Conservation (phyloP, 2,797 vertebrate genomes). For the Oophaga sylvatica region DNA sequence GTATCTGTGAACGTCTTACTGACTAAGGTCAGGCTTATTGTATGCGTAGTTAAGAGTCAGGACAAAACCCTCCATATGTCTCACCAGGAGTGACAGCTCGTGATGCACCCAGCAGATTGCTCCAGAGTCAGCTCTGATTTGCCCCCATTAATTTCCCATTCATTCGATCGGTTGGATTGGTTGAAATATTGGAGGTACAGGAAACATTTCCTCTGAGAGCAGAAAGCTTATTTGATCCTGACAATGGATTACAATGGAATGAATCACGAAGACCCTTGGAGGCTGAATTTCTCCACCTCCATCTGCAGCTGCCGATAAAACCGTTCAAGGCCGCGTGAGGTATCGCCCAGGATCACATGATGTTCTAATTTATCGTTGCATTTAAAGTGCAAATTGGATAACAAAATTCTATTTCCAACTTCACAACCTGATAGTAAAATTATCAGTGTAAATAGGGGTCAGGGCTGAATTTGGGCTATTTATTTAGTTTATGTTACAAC, state of each 20-base stretch:
- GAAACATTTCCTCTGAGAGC: conserved; percentile 15
- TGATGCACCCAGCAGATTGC: not conserved
- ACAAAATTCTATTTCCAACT: conserved; percentile 27
- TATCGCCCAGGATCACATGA: not conserved
- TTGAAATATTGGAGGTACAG: conserved; percentile 18
- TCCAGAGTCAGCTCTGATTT: not conserved
- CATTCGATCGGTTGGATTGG: conserved; percentile 36
- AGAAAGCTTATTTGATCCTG: conserved; percentile 13
- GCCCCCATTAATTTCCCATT: conserved; percentile 23
- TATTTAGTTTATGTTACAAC: conserved; percentile 23
- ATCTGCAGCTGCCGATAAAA: conserved; percentile 53
- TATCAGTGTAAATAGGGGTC: conserved; percentile 46
- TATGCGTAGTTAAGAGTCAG: conserved; percentile 17
- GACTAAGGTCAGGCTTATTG: not conserved
- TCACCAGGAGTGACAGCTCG: not conserved
- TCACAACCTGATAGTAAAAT: conserved; percentile 21
- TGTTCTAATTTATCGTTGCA: conserved; percentile 37
- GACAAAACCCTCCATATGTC: not conserved
- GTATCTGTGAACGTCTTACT: not conserved
- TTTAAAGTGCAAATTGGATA: conserved; percentile 43
- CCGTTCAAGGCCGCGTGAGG: not conserved
- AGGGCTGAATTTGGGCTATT: conserved; percentile 12
- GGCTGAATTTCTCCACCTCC: conserved; percentile 40
- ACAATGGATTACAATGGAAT: conserved; percentile 38
- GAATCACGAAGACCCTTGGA: conserved; percentile 38